Percentiles rank a stretch among this genome's conserved stretches.
Conservation (phyloP, 2,113 vertebrate species). For the Zosterops pallidus region DNA sequence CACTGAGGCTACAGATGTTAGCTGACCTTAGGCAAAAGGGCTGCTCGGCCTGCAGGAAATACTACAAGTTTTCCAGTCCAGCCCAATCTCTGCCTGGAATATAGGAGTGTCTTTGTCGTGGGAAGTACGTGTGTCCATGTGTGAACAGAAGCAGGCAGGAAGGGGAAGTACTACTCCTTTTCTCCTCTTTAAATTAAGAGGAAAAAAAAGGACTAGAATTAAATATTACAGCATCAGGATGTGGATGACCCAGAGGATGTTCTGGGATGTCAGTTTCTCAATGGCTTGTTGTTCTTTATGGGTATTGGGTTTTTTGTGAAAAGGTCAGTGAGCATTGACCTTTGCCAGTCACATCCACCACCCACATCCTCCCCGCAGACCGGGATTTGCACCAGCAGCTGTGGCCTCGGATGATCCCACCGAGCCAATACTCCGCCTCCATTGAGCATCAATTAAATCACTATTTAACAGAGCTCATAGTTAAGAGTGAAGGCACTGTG, state of each 20-base stretch:
- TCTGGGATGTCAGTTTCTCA: neutral
- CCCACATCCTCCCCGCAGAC: neutral
- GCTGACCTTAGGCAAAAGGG: conserved; percentile 66
- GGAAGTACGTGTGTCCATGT: neutral
- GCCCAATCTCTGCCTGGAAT: conserved; percentile 1
- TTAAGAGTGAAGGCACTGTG: neutral
- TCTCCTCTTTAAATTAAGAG: neutral
- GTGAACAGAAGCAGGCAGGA: neutral
- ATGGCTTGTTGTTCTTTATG: neutral
- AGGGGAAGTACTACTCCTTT: conserved; percentile 35
- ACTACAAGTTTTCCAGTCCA: neutral
- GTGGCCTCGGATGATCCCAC: neutral
- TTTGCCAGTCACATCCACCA: neutral
- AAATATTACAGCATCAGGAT: neutral
- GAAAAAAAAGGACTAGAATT: neutral
- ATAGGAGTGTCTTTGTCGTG: neutral
- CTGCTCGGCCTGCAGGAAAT: conserved; percentile 50
- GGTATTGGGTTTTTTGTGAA: neutral
- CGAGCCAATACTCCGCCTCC: neutral
- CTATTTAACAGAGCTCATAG: rapidly evolving
- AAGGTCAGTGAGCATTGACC: neutral
- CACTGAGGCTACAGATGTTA: conserved; percentile 69
- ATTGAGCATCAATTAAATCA: neutral
- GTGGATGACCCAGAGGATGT: neutral
- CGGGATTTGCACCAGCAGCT: neutral